Percentiles rank a stretch among this genome's conserved stretches.
Evolutionary conservation across 2,888 invertebrate species (phyloP).

Genomic region (Marasmarcha lunaedactyla): DNA sequence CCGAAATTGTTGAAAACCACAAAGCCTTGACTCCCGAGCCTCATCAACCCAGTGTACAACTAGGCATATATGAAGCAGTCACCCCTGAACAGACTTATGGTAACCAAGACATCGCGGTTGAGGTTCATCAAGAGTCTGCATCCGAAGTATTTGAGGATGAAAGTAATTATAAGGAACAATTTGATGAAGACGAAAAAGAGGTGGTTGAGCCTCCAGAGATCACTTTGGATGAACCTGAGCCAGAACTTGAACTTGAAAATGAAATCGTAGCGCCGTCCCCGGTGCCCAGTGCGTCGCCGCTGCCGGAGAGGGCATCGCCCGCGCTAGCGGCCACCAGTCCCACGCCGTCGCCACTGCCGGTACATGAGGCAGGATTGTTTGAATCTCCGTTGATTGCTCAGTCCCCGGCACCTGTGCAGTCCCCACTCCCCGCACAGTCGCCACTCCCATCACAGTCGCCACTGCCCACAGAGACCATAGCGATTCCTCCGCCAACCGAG

Average conservation of each 20-base stretch:
- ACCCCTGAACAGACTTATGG: conserved; percentile 23
- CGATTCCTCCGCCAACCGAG: too few relatives aligned
- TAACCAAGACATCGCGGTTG: conserved; percentile 22
- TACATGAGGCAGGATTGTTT: conserved; percentile 15
- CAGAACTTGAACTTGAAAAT: not conserved
- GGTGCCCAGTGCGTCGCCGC: not conserved
- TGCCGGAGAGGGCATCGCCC: conserved; percentile 2
- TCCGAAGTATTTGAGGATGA: conserved; percentile 10
- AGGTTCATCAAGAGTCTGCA: conserved; percentile 23
- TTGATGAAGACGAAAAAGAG: conserved; percentile 7
- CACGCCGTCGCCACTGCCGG: conserved; percentile 11
- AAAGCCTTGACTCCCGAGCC: conserved; percentile 15
- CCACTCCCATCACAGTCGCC: conserved; percentile 14
- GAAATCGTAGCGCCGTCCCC: not conserved
- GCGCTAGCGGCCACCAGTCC: conserved; percentile 4
- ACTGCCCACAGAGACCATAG: conserved; percentile 15
- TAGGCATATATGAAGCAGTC: conserved; percentile 7
- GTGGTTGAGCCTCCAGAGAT: conserved; percentile 13
- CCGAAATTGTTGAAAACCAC: not conserved
- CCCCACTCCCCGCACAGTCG: conserved; percentile 14
- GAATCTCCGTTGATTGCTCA: conserved; percentile 14
- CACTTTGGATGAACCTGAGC: conserved; percentile 10
- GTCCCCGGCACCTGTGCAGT: conserved; percentile 18
- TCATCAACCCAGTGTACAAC: conserved; percentile 9
- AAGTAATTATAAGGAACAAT: conserved; percentile 8